These are phyloP conservation scores for Colius striatus DNA, from an alignment of 2,113 vertebrate species.

Conservation along the genomic window DNA sequence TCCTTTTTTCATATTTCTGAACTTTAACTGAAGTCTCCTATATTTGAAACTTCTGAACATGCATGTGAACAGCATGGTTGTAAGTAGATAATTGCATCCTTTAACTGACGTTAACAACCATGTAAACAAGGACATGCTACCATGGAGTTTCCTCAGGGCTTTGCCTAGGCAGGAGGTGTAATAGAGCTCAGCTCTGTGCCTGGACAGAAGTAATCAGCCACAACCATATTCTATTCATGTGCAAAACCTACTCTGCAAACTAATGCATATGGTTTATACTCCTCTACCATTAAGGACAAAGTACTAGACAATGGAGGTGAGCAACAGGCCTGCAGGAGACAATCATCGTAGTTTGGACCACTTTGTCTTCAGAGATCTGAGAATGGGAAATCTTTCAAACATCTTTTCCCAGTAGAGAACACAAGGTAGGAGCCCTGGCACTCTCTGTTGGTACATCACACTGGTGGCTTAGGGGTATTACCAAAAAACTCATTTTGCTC, in stretches of 20 bases:
- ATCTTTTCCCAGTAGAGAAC: background rate
- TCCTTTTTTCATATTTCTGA: background rate
- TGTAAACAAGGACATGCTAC: background rate
- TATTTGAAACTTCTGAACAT: background rate
- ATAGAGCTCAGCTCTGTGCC: background rate
- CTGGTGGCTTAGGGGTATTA: background rate
- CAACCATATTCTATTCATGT: background rate
- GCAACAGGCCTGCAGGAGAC: accelerated
- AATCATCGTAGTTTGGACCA: background rate
- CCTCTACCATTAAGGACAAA: background rate
- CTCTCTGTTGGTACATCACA: background rate
- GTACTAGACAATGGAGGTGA: background rate
- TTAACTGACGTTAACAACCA: background rate
- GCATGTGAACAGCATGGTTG: background rate
- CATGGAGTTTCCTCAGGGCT: background rate
- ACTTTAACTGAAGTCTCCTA: background rate
- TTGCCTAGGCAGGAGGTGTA: background rate
- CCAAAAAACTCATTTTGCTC: background rate
- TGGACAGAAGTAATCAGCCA: background rate
- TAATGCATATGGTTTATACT: accelerated
- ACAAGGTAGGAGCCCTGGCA: background rate
- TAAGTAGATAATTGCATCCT: background rate
- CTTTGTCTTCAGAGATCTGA: background rate
- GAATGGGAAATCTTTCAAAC: background rate
- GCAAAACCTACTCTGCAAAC: background rate